Percentiles rank a stretch among this genome's conserved stretches.
phyloP scores from a whole-genome alignment of 2,113 vertebrate genomes.

The Erinaceus europaeus region DNA sequence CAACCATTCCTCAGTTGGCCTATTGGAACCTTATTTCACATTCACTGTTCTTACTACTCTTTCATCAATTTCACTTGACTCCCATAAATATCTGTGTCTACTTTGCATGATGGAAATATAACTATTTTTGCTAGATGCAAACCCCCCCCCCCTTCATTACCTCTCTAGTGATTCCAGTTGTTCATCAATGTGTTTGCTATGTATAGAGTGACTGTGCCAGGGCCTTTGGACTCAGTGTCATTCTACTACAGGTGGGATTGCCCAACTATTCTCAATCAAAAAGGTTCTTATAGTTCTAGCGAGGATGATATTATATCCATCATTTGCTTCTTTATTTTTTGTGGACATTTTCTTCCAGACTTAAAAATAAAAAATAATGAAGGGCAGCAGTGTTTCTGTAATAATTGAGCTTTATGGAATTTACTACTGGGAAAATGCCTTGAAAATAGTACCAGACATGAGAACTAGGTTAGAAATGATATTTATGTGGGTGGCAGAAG shows the following conservation, averaged over 20 bases:
- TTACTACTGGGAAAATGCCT: slow-evolving; percentile 2
- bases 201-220: too few species aligned
- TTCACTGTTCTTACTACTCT: neutral
- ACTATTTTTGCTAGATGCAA: neutral
- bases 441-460: neutral
- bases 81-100: neutral
- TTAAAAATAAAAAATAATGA: neutral
- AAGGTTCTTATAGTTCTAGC: neutral
- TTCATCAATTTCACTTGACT: neutral
- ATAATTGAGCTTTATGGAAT: neutral
- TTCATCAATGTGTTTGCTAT: rapidly evolving
- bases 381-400: neutral
- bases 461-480: neutral
- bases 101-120: neutral
- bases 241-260: too few species aligned
- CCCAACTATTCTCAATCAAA: neutral
- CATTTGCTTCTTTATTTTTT: neutral
- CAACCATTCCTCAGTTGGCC: neutral
- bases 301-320: neutral
- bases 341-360: neutral
- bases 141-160: neutral
- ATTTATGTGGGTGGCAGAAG: neutral
- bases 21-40: rapidly evolving
- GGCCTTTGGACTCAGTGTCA: too few species aligned
- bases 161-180: rapidly evolving